Conservation (phyloP, 1,140 invertebrate genomes). For the Chionoecetes opilio region DNA sequence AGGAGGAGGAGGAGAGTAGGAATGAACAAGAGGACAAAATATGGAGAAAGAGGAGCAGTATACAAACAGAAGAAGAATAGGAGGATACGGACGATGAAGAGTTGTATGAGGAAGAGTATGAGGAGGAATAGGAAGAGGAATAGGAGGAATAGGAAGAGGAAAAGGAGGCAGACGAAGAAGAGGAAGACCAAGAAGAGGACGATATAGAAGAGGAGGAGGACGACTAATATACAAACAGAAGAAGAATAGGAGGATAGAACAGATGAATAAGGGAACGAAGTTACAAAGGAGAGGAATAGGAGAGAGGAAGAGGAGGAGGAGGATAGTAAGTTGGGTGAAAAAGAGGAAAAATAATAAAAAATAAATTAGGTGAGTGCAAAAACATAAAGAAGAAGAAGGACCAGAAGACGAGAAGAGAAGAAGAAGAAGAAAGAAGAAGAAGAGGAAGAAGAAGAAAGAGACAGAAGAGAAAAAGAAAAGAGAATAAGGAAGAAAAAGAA, state of each 20-base stretch:
- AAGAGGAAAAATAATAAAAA: not conserved
- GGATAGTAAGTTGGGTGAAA: not conserved
- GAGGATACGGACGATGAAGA: not conserved
- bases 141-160: conserved; percentile 35
- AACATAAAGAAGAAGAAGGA: not conserved
- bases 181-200: not conserved
- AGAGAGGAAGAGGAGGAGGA: not conserved
- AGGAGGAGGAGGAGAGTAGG: too few relatives aligned
- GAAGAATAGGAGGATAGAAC: not conserved
- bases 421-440: not conserved
- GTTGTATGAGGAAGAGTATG: not conserved
- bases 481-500: too few relatives aligned
- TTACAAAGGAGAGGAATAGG: not conserved
- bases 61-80: not conserved
- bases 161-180: not conserved
- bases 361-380: not conserved
- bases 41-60: not conserved
- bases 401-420: not conserved
- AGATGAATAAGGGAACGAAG: not conserved
- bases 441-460: conserved; percentile 22
- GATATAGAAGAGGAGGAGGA: not conserved
- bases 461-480: not conserved
- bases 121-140: not conserved
- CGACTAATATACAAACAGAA: not conserved
- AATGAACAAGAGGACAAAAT: too few relatives aligned